Evolutionary conservation across 2,113 vertebrate genomes (phyloP).

Genomic region (Porphyrio hochstetteri): DNA sequence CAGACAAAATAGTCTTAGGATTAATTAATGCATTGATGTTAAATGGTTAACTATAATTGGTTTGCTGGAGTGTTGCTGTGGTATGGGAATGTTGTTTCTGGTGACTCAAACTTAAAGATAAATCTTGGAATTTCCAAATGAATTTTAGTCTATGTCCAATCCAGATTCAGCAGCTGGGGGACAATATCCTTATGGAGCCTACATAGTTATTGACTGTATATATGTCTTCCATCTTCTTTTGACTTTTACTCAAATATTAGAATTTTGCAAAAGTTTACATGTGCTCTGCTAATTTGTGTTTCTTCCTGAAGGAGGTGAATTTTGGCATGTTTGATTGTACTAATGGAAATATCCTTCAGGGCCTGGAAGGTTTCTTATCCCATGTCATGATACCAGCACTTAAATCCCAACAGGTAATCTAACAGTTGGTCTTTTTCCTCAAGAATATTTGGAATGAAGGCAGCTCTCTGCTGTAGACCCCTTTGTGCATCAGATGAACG

Average conservation of each 20-base stretch:
- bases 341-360: constrained; percentile 71
- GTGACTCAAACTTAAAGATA: neutral
- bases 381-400: constrained; percentile 78
- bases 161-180: neutral
- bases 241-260: neutral
- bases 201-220: neutral
- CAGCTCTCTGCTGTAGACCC: neutral
- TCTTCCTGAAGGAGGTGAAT: constrained; percentile 75
- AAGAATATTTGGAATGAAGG: neutral
- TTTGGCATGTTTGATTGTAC: constrained; percentile 77
- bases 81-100: neutral
- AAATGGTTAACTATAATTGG: neutral
- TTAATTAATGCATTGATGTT: neutral
- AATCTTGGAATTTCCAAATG: neutral
- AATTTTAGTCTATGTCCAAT: neutral
- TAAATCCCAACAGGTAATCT: constrained; percentile 79
- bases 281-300: neutral
- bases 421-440: neutral
- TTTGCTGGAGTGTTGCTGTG: neutral
- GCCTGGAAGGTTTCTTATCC: constrained; percentile 78
- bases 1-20: neutral
- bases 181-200: neutral
- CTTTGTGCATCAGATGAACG: neutral
- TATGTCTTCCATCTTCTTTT: fast-evolving
- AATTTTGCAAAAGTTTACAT: neutral